A percentile compares a stretch with the other conserved stretches of the same genome.
These are phyloP conservation scores for Xestoiulus laeticollis DNA, from an alignment of 2,888 invertebrate species.

Conservation along the genomic window DNA sequence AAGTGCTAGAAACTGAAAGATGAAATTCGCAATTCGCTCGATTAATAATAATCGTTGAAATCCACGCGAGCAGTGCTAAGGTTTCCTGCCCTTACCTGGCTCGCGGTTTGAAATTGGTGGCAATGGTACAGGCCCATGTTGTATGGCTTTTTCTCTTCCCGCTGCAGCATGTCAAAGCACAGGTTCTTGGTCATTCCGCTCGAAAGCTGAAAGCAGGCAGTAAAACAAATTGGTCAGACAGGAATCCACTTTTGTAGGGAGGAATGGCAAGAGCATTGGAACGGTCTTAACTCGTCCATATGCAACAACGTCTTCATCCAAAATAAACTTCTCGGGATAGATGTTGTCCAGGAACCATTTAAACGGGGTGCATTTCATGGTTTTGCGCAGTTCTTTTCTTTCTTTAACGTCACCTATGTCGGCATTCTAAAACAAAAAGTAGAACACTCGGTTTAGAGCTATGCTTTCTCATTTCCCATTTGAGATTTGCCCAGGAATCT, in stretches of 20 bases:
- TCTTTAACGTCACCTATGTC: constrained; percentile 93
- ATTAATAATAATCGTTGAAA: background rate
- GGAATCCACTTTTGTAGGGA: background rate
- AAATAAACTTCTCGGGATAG: constrained; percentile 70
- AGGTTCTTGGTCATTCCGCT: constrained; percentile 66
- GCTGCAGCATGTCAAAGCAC: constrained; percentile 83
- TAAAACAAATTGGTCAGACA: background rate
- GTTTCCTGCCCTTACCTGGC: constrained; percentile 67
- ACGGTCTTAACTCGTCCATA: constrained; percentile 56
- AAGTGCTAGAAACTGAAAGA: constrained; percentile 73
- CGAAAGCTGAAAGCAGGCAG: constrained; percentile 6
- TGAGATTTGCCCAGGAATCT: too few species aligned
- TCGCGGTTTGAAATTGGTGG: constrained; percentile 72
- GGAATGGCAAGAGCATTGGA: background rate
- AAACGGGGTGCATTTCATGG: constrained; percentile 93
- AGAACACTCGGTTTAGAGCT: too few species aligned
- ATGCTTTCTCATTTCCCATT: too few species aligned
- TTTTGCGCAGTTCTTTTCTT: constrained; percentile 80
- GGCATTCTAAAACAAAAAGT: constrained; percentile 59
- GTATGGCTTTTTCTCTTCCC: constrained; percentile 73
- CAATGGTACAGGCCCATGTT: constrained; percentile 80
- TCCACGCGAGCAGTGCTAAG: constrained; percentile 48
- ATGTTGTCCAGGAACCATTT: constrained; percentile 98
- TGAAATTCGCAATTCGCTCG: background rate
- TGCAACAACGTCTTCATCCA: constrained; percentile 58